A percentile compares a stretch with the other conserved stretches of the same genome.
phyloP scores from a whole-genome alignment of 2,888 invertebrate genomes.

The Drosophila gaucha region DNA sequence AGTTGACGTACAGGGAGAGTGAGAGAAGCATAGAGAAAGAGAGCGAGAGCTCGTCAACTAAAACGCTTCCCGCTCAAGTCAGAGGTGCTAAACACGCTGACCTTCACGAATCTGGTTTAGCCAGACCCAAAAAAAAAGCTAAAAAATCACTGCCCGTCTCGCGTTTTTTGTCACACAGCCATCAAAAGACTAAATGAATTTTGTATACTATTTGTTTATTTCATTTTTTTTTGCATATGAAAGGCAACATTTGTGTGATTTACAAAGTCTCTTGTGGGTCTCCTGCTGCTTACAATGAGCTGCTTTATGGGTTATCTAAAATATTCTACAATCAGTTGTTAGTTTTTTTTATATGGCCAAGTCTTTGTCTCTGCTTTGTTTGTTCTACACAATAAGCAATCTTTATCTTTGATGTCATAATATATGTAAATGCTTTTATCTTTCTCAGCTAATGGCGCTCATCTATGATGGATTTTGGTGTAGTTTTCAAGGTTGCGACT shows the following conservation, averaged over 20 bases:
- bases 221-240: conserved; percentile 64
- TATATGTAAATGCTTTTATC: conserved; percentile 52
- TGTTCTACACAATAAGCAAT: conserved; percentile 33
- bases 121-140: conserved; percentile 22
- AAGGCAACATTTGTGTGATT: conserved; percentile 53
- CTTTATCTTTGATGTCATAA: conserved; percentile 54
- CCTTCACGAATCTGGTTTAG: conserved; percentile 71
- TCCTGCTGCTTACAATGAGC: conserved; percentile 31
- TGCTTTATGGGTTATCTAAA: conserved; percentile 29
- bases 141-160: conserved; percentile 30
- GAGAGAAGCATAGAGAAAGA: neutral
- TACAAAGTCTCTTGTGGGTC: conserved; percentile 27
- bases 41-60: conserved; percentile 14
- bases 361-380: conserved; percentile 27
- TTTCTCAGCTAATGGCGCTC: conserved; percentile 14
- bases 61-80: conserved; percentile 5
- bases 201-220: conserved; percentile 14
- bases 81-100: conserved; percentile 64
- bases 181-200: conserved; percentile 59
- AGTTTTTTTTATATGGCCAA: conserved; percentile 8
- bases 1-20: conserved; percentile 22
- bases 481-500: conserved; percentile 51
- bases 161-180: conserved; percentile 36
- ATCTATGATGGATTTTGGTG: conserved; percentile 7
- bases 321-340: conserved; percentile 54